These are phyloP conservation scores for Erithacus rubecula DNA, from an alignment of 2,797 vertebrate genomes.

Conservation along the genomic window DNA sequence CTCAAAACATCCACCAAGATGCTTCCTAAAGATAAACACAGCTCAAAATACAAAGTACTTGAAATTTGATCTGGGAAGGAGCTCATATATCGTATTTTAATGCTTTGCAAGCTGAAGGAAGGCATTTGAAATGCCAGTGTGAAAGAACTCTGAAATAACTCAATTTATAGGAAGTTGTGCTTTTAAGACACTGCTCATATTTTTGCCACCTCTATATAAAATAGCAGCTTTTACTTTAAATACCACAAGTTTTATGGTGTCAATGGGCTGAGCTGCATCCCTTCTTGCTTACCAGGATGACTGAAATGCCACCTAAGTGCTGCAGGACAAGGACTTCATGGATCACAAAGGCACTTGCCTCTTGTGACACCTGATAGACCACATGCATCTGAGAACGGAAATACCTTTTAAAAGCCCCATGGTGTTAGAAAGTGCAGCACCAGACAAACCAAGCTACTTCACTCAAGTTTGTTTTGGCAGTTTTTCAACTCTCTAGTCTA, in stretches of 20 bases:
- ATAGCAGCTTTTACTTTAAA: neutral
- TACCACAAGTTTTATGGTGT: neutral
- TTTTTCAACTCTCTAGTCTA: slow-evolving; percentile 1
- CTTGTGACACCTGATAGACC: neutral
- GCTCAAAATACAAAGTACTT: neutral
- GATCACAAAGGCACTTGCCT: neutral
- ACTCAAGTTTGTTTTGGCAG: slow-evolving; percentile 19
- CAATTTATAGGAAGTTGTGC: neutral
- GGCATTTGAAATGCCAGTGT: neutral
- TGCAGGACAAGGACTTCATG: neutral
- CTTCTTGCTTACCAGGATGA: neutral
- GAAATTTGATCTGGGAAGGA: neutral
- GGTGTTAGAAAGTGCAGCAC: neutral
- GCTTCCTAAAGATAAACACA: neutral
- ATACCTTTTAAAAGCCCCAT: neutral
- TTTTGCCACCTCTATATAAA: neutral
- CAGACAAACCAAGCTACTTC: neutral
- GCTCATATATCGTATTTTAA: rapidly evolving
- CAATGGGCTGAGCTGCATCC: neutral
- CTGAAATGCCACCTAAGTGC: neutral
- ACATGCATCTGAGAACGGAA: neutral
- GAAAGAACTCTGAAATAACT: neutral
- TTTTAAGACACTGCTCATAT: too few species aligned
- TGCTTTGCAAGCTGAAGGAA: neutral
- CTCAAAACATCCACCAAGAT: neutral